A percentile compares a stretch with the other conserved stretches of the same genome.
Conservation (phyloP, 2,797 vertebrate species). For the Melanotaenia pygmaea region DNA sequence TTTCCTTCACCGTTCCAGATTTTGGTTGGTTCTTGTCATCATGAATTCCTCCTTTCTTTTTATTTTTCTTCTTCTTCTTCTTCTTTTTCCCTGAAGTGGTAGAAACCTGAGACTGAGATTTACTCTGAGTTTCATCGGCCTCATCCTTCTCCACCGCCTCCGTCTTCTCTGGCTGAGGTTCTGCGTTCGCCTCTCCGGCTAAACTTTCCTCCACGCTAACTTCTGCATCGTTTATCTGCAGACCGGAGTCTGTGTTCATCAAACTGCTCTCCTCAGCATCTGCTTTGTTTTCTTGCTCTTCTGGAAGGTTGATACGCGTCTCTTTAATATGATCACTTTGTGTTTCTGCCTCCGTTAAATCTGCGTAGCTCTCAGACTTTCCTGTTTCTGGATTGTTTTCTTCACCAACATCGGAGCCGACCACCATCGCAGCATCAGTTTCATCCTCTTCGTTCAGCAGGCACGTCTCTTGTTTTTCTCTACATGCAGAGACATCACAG, state of each 20-base stretch:
- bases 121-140: constrained; percentile 31
- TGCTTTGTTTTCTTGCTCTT: constrained; percentile 10
- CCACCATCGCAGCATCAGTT: constrained; percentile 24
- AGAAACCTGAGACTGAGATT: constrained; percentile 48
- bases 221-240: constrained; percentile 5
- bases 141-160: constrained; percentile 32
- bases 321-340: constrained; percentile 12
- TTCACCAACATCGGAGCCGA: constrained; percentile 20
- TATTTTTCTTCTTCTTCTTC: constrained; percentile 78
- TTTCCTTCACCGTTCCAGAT: constrained; percentile 26
- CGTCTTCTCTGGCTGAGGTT: constrained; percentile 30
- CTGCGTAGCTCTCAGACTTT: constrained; percentile 7
- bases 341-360: constrained; percentile 23
- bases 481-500: constrained; percentile 17
- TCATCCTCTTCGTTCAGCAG: constrained; percentile 9
- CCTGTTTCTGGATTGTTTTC: constrained; percentile 35
- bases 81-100: constrained; percentile 74
- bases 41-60: constrained; percentile 65
- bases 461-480: constrained; percentile 19
- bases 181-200: constrained; percentile 3
- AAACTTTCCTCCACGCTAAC: neutral
- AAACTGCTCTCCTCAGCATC: constrained; percentile 10
- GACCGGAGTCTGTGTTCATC: constrained; percentile 17
- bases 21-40: constrained; percentile 52
- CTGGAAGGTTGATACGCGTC: neutral